These are phyloP conservation scores for Orthosia gothica DNA, from an alignment of 2,888 invertebrate genomes.

Conservation along the genomic window DNA sequence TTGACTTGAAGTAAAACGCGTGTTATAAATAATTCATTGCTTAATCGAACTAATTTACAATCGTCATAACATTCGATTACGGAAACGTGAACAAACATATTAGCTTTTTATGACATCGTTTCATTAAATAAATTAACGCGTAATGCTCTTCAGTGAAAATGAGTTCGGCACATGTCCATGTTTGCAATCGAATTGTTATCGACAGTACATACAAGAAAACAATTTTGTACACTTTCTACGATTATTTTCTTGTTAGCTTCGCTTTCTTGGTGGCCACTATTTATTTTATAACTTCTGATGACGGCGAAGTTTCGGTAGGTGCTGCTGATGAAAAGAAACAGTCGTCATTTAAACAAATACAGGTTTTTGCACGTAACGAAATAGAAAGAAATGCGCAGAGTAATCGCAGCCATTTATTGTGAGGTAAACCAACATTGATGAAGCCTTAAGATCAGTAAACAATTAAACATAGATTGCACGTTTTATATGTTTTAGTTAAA, in stretches of 20 bases:
- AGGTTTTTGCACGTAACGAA: slow-evolving; percentile 40
- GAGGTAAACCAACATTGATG: slow-evolving; percentile 16
- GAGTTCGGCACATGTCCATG: slow-evolving; percentile 52
- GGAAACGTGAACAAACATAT: slow-evolving; percentile 56
- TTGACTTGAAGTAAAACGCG: slow-evolving; percentile 42
- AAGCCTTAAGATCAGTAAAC: slow-evolving; percentile 6
- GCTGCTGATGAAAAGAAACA: slow-evolving; percentile 64
- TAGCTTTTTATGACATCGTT: slow-evolving; percentile 31
- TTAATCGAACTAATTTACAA: slow-evolving; percentile 63
- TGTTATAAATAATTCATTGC: slow-evolving; percentile 53
- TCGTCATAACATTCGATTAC: slow-evolving; percentile 63
- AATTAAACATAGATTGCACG: slow-evolving; percentile 6
- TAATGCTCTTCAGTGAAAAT: slow-evolving; percentile 40
- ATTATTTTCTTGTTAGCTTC: slow-evolving; percentile 85
- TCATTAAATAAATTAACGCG: slow-evolving; percentile 26
- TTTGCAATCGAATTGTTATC: slow-evolving; percentile 64
- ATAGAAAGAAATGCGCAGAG: slow-evolving; percentile 15
- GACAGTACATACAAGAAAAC: slow-evolving; percentile 78
- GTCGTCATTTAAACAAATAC: slow-evolving; percentile 51
- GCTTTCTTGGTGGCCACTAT: slow-evolving; percentile 83
- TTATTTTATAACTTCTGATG: slow-evolving; percentile 81
- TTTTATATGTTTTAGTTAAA: not conserved
- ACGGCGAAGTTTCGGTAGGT: slow-evolving; percentile 60
- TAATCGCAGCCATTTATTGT: slow-evolving; percentile 28
- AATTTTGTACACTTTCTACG: slow-evolving; percentile 87